These are phyloP conservation scores for Apodemia zela DNA, from an alignment of 2,888 invertebrate genomes.

Conservation along the genomic window DNA sequence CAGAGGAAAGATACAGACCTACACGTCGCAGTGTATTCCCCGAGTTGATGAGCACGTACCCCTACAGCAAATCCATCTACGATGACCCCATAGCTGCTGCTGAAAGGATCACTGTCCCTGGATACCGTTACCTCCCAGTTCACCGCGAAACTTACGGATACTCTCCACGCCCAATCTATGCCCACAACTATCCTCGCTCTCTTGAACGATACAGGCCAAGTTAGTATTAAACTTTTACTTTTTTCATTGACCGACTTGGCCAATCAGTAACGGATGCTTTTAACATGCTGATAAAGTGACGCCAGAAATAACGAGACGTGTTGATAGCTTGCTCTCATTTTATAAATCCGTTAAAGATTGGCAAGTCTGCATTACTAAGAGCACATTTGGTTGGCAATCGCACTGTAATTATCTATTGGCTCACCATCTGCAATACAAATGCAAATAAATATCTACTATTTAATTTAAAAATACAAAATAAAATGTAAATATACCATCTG, in stretches of 20 bases:
- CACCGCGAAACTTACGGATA: slow-evolving; percentile 95
- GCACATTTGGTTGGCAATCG: slow-evolving; percentile 28
- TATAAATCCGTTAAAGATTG: slow-evolving; percentile 23
- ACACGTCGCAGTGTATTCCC: slow-evolving; percentile 88
- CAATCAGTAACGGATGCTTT: slow-evolving; percentile 22
- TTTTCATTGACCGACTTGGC: slow-evolving; percentile 21
- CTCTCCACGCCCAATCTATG: slow-evolving; percentile 92
- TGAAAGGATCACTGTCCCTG: slow-evolving; percentile 92
- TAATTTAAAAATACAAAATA: slow-evolving; percentile 1
- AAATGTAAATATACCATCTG: slow-evolving; percentile 12
- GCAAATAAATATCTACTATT: slow-evolving; percentile 5
- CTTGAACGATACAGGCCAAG: slow-evolving; percentile 91
- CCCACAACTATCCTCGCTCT: slow-evolving; percentile 89
- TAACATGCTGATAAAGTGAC: slow-evolving; percentile 13
- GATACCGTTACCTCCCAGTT: slow-evolving; percentile 94
- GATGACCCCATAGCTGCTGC: slow-evolving; percentile 90
- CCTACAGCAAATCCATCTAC: slow-evolving; percentile 91
- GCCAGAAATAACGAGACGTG: slow-evolving; percentile 22
- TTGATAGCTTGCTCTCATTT: slow-evolving; percentile 26
- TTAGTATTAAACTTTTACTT: slow-evolving; percentile 76
- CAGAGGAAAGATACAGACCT: slow-evolving; percentile 88
- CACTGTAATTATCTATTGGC: slow-evolving; percentile 25
- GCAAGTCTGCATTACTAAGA: slow-evolving; percentile 24
- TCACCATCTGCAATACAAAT: slow-evolving; percentile 15
- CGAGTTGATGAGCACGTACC: slow-evolving; percentile 86